These are phyloP conservation scores for Vanessa atalanta DNA, from an alignment of 1,140 invertebrate species.

Conservation along the genomic window DNA sequence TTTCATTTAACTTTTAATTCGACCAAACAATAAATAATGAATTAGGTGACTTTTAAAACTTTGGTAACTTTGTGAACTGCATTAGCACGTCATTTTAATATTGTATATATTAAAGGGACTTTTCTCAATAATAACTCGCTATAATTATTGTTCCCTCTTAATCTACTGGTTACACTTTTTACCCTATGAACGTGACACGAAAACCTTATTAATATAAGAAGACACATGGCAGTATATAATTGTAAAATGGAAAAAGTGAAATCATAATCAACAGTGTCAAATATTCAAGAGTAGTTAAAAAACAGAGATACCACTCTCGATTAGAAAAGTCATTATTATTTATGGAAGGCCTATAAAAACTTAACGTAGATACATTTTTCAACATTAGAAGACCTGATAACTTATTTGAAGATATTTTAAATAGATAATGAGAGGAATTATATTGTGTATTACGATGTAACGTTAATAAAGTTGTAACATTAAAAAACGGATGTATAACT, in stretches of 20 bases:
- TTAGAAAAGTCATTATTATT: background rate
- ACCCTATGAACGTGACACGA: background rate
- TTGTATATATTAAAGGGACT: background rate
- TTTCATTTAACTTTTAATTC: background rate
- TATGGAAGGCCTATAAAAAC: background rate
- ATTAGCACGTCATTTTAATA: constrained; percentile 1
- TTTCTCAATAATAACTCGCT: no score
- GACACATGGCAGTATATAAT: background rate
- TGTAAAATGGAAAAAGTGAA: no score
- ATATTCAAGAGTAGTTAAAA: background rate
- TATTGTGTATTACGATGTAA: constrained; percentile 9
- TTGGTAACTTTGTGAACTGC: constrained; percentile 3
- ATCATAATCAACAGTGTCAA: background rate
- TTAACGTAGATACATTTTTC: background rate
- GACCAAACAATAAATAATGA: background rate
- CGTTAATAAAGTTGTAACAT: constrained; percentile 32
- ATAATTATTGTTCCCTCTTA: no score
- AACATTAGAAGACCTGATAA: constrained; percentile 1
- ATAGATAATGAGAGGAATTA: constrained; percentile 14
- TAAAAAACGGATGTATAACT: constrained; percentile 32
- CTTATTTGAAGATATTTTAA: constrained; percentile 14
- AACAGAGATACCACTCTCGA: background rate
- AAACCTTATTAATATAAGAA: background rate
- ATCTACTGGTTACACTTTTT: background rate
- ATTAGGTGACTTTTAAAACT: background rate